These are phyloP conservation scores for Drosophila putrida DNA, from an alignment of 2,888 invertebrate species.

Conservation along the genomic window DNA sequence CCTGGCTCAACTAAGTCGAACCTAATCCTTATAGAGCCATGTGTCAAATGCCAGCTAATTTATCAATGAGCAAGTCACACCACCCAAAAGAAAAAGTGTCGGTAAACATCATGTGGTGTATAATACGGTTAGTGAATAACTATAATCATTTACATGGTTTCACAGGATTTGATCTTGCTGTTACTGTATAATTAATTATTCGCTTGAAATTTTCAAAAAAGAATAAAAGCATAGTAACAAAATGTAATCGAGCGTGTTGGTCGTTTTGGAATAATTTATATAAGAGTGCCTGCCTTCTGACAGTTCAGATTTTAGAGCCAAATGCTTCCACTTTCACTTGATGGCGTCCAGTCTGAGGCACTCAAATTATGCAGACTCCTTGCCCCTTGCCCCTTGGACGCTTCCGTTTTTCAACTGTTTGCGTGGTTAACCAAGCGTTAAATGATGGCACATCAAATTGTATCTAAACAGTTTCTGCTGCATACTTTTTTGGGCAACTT, in stretches of 20 bases:
- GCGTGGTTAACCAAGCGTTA: conserved; percentile 73
- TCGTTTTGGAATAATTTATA: conserved; percentile 55
- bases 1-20: conserved; percentile 35
- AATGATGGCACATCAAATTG: conserved; percentile 65
- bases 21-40: conserved; percentile 49
- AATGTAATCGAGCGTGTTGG: conserved; percentile 47
- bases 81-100: conserved; percentile 1
- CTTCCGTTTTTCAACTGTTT: conserved; percentile 66
- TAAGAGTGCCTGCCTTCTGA: conserved; percentile 26
- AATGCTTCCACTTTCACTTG: conserved; percentile 36
- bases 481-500: conserved; percentile 36
- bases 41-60: conserved; percentile 48
- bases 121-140: conserved; percentile 2
- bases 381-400: conserved; percentile 19
- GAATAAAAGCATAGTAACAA: conserved; percentile 1
- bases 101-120: conserved; percentile 2
- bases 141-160: conserved; percentile 21
- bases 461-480: conserved; percentile 30
- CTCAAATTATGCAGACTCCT: conserved; percentile 48
- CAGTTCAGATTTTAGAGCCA: conserved; percentile 42
- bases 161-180: not conserved
- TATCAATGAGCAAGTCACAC: conserved; percentile 33
- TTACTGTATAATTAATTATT: conserved; percentile 28
- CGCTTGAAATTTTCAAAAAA: conserved; percentile 5
- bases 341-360: conserved; percentile 43